Evolutionary conservation across 1,140 invertebrate species (phyloP), one percentile per base, ranked within the genome.

Genomic region (Propsilocerus akamusi): DNA sequence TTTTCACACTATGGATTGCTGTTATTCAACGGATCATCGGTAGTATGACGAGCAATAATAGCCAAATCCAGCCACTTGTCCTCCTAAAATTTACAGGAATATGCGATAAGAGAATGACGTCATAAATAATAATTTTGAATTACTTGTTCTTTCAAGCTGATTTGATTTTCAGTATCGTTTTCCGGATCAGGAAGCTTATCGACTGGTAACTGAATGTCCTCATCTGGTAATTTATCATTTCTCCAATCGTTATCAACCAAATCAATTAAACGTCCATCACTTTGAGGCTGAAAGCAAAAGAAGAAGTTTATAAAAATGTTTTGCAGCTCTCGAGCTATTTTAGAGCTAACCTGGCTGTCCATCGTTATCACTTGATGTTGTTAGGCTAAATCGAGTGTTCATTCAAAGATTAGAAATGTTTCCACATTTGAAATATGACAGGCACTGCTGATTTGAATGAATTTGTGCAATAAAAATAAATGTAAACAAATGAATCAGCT

Each of bases 101-200:
- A 48, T 51, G 30, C 25, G 1, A 23, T 26, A 30, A 25, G 11
- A 22, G 3, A 12, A 22, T 10, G 17, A 25, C 28, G 10, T 34
- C 5, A 48, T 28, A 11, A 51, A 6, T 32, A n/a, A 20, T 12
- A 49, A 25, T n/a, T 37, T 10, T n/a, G 12, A 30, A 7, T 58
- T 54, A 64, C 86, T 59, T 93, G 83, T 64, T 96, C 89, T 59
- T 82, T 86, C 0, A 94, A n/a, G n/a, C n/a, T 65, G 3, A 88
- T 94, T 60, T 93, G 78, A 57, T 86, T 83, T 30, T 86, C 87
- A 60, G 88, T 89, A 61, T 96, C 91, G 25, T 89, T 89, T 66
- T 97, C 92, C 2, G 87, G 86, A 71, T 95, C 91, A 5, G 91
- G 86, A 25, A 96, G 68, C 69, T 96, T 90, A 55, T 80, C 75